Evolutionary conservation across 2,797 vertebrate genomes (phyloP).

Genomic region (Rhynchonycteris naso): DNA sequence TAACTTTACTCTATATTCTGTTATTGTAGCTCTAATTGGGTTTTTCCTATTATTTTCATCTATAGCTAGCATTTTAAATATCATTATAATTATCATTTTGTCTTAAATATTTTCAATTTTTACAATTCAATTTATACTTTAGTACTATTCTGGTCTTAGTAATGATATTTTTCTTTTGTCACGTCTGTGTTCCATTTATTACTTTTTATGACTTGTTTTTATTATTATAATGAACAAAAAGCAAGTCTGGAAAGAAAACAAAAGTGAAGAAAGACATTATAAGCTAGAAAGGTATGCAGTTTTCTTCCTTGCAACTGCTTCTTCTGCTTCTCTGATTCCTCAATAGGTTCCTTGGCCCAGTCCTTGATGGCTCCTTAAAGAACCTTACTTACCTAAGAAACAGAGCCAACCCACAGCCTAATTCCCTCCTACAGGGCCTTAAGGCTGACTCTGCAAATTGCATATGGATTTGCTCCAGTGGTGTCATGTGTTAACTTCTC

Average conservation of each 20-base stretch:
- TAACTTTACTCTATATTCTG: constrained; percentile 29
- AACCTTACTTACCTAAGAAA: not conserved
- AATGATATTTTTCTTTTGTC: not conserved
- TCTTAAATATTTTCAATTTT: not conserved
- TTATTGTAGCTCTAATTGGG: not conserved
- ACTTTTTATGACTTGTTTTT: constrained; percentile 10
- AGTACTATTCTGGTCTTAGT: not conserved
- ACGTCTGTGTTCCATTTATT: not conserved
- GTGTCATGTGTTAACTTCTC: not conserved
- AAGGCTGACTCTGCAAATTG: not conserved
- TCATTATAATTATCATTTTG: not conserved
- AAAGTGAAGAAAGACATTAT: not conserved
- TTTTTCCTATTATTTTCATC: not conserved
- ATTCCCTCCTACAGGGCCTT: not conserved
- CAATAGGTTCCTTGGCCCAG: not conserved
- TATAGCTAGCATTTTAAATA: not conserved
- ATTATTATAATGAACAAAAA: not conserved
- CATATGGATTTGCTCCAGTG: not conserved
- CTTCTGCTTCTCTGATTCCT: not conserved
- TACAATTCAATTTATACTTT: not conserved
- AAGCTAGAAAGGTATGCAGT: not conserved
- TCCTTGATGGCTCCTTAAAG: not conserved
- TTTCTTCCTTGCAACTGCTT: not conserved
- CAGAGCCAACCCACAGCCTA: not conserved
- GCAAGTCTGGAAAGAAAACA: not conserved